These are phyloP conservation scores for Tetramorium parvispinum DNA, from an alignment of 1,140 invertebrate species.

Conservation along the genomic window DNA sequence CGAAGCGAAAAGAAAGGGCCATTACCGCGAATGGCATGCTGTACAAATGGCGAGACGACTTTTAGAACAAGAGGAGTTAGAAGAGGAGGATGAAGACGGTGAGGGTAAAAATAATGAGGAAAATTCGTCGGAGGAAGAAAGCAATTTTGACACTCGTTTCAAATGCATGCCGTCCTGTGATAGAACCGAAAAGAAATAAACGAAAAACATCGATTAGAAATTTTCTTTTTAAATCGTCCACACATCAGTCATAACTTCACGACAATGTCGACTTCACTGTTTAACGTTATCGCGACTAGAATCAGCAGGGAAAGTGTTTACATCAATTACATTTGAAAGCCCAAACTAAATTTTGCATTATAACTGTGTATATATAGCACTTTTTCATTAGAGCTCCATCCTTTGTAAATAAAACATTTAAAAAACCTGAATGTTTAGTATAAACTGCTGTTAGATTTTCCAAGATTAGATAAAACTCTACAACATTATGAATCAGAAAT, in stretches of 20 bases:
- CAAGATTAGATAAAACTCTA: conserved; percentile 5
- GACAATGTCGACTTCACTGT: background rate
- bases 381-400: background rate
- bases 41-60: conserved; percentile 95
- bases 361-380: conserved; percentile 22
- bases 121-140: conserved; percentile 90
- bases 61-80: conserved; percentile 95
- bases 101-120: conserved; percentile 84
- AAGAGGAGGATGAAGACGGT: conserved; percentile 86
- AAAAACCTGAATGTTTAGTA: conserved; percentile 36
- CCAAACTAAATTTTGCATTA: conserved; percentile 21
- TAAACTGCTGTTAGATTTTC: conserved; percentile 39
- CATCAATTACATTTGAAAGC: conserved; percentile 9
- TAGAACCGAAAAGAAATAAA: conserved; percentile 68
- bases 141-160: conserved; percentile 77
- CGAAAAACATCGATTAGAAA: conserved; percentile 30
- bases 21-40: conserved; percentile 99
- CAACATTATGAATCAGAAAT: background rate
- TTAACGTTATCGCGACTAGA: background rate
- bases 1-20: conserved; percentile 96
- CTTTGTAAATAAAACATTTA: conserved; percentile 45
- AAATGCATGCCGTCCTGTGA: conserved; percentile 84
- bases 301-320: conserved; percentile 4
- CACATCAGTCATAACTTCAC: background rate
- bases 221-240: conserved; percentile 52